These are phyloP conservation scores for Larimichthys crocea DNA, from an alignment of 2,113 vertebrate genomes.

Conservation along the genomic window DNA sequence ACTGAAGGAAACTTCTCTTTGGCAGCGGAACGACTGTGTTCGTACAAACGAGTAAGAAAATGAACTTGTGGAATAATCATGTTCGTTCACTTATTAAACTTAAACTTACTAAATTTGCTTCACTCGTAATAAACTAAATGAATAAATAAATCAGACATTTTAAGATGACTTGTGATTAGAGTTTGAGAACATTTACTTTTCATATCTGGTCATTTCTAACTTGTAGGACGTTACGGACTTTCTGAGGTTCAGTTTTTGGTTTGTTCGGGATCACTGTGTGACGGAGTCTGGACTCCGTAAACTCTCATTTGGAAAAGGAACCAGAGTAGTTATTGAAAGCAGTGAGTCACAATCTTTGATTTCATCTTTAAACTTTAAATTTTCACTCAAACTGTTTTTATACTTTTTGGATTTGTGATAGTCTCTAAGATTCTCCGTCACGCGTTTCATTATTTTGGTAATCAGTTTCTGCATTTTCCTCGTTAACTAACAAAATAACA, in stretches of 20 bases:
- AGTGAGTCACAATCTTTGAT: constrained; percentile 52
- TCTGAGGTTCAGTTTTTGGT: constrained; percentile 4
- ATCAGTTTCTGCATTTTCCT: too few species aligned
- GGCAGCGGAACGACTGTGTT: neutral
- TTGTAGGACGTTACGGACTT: neutral
- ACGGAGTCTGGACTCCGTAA: constrained; percentile 45
- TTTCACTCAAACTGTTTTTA: too few species aligned
- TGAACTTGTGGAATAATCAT: neutral
- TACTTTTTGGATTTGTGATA: too few species aligned
- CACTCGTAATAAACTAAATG: too few species aligned
- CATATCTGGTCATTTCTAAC: neutral
- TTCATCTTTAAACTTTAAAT: neutral
- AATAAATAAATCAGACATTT: too few species aligned
- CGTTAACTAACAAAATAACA: too few species aligned
- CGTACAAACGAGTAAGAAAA: constrained; percentile 16
- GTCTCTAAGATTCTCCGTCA: too few species aligned
- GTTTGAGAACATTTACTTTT: neutral
- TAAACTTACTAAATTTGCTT: too few species aligned
- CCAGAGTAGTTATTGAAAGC: constrained; percentile 38
- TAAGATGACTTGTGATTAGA: too few species aligned
- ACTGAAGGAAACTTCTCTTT: neutral
- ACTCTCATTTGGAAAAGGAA: constrained; percentile 64
- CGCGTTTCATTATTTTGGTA: too few species aligned
- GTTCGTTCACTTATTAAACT: too few species aligned
- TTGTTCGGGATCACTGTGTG: constrained; percentile 25